phyloP scores from a whole-genome alignment of 2,113 vertebrate genomes.

The Siniperca chuatsi region DNA sequence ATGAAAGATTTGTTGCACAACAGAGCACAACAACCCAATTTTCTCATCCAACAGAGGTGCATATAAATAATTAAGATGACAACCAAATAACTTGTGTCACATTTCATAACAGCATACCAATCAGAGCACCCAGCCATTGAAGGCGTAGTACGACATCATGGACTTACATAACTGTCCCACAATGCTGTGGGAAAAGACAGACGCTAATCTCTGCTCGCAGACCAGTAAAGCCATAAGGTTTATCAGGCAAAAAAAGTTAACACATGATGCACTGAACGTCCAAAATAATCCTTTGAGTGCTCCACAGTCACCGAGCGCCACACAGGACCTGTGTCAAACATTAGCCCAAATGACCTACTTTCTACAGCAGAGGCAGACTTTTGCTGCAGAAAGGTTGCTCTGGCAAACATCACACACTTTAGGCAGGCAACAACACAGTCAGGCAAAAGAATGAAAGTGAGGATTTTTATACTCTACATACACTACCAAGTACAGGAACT shows the following conservation, averaged over 20 bases:
- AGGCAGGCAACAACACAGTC: conserved; percentile 10
- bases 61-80: conserved; percentile 77
- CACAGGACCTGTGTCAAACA: conserved; percentile 52
- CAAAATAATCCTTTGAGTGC: conserved; percentile 57
- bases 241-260: conserved; percentile 39
- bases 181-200: conserved; percentile 34
- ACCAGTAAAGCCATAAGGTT: conserved; percentile 32
- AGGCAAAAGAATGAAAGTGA: conserved; percentile 25
- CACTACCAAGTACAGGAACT: neutral
- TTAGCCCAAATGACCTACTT: conserved; percentile 66
- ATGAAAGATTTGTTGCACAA: conserved; percentile 55
- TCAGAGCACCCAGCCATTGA: conserved; percentile 20
- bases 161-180: conserved; percentile 60
- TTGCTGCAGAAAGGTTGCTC: conserved; percentile 17
- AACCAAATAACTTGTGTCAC: conserved; percentile 70
- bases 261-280: conserved; percentile 42
- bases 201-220: conserved; percentile 53
- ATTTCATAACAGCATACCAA: conserved; percentile 63
- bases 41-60: conserved; percentile 63
- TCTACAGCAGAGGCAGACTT: conserved; percentile 36
- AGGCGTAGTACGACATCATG: conserved; percentile 15
- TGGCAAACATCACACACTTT: conserved; percentile 35
- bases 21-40: conserved; percentile 71
- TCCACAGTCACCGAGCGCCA: conserved; percentile 21
- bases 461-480: conserved; percentile 38